Evolutionary conservation across 2,797 vertebrate species (phyloP), one percentile per base, ranked within the genome.

Genomic region (Falco columbarius): DNA sequence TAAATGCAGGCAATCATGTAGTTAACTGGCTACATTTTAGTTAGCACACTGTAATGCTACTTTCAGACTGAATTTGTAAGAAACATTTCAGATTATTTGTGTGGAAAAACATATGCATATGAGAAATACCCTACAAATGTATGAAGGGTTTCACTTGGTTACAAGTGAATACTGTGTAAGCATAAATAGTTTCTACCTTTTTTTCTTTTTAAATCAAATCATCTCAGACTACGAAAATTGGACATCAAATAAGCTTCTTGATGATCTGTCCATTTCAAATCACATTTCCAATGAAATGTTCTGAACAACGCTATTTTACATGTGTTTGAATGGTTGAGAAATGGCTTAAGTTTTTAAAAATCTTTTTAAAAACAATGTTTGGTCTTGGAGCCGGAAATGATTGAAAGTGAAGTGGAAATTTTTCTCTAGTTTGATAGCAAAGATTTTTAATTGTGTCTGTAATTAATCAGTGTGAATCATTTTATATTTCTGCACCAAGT

Each of bases 1-100:
- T 85, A 96, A 96, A 96, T 91, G 65, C 54, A 85, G 94, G 52
- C 71, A 81, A 72, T 92, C 73, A 70, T 87, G 61, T 59, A 42
- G 51, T 91, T 97, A 91, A 89, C 74, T 86, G 67, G 20, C 42
- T 91, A 9, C 17, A 34, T 67, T 94, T 89, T 88, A 44, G 68
- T 61, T 66, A 42, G 47, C 87, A 88, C 30, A 79, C 75, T 80
- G 6, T 49, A 72, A 91, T 80, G 54, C 21, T n/a, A 19, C 90
- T 96, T 56, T 81, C 52, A 22, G 12, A 62, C 22, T 90, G 81
- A 72, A 75, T 81, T 86, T 88, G 34, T 73, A 59, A 65, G 94
- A 77, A 92, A 58, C 7, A 68, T 15, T 66, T 62, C 62, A 38
- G 42, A 51, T 94, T 68, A 89, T 94, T 67, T 93, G 10, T 67